A percentile compares a stretch with the other conserved stretches of the same genome.
Evolutionary conservation across 1,140 invertebrate genomes (phyloP).

Genomic region (Plodia interpunctella): DNA sequence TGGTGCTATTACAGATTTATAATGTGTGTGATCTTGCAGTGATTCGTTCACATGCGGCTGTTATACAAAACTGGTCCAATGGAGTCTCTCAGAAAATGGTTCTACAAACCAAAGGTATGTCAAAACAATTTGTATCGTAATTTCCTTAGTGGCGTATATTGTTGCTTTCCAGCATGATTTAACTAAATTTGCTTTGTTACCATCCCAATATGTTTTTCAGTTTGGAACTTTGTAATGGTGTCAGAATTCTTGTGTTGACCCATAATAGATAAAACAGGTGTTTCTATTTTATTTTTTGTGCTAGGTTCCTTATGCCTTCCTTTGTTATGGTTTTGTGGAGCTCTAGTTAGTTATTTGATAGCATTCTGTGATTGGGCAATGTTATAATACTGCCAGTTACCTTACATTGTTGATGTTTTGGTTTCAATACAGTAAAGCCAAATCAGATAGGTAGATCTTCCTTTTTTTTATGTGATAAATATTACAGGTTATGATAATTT

Average conservation of each 20-base stretch:
- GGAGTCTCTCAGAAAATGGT: slow-evolving; percentile 94
- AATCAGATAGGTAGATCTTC: no score
- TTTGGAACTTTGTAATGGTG: neutral
- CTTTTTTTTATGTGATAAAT: no score
- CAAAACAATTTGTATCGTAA: slow-evolving; percentile 45
- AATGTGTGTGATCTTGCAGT: slow-evolving; percentile 68
- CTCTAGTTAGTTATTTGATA: neutral
- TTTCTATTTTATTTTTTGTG: slow-evolving; percentile 30
- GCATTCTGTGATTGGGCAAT: no score
- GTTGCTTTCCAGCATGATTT: neutral
- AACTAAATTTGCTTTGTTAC: neutral
- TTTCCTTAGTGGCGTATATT: slow-evolving; percentile 24
- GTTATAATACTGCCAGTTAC: no score
- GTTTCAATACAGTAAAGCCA: no score
- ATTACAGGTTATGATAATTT: no score
- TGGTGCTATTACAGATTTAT: slow-evolving; percentile 60
- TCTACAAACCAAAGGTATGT: slow-evolving; percentile 93
- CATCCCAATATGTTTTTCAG: neutral
- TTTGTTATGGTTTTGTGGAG: slow-evolving; percentile 25
- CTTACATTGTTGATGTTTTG: no score
- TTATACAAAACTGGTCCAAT: slow-evolving; percentile 79
- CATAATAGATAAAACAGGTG: slow-evolving; percentile 24
- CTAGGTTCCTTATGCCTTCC: no score
- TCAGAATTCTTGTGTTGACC: slow-evolving; percentile 31
- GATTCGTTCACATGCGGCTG: slow-evolving; percentile 74